Conservation (phyloP, 2,113 vertebrate species). For the Galeopterus variegatus region DNA sequence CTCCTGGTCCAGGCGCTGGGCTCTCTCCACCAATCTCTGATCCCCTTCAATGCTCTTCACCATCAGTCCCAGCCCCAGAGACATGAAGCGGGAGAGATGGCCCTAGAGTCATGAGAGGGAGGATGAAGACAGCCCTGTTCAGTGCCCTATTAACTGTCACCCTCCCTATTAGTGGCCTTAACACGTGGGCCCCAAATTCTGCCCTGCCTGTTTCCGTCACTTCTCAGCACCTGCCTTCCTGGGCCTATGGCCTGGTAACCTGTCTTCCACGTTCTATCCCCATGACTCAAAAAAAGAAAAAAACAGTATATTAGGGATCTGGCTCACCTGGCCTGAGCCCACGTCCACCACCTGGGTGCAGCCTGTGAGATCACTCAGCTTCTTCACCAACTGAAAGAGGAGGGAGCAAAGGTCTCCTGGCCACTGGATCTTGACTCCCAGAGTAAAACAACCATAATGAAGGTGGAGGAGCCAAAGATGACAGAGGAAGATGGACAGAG, state of each 20-base stretch:
- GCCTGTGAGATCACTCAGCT: conserved; percentile 90
- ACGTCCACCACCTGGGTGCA: conserved; percentile 93
- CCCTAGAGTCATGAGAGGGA: conserved; percentile 87
- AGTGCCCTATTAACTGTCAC: not conserved
- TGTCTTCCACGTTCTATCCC: not conserved
- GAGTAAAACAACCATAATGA: not conserved
- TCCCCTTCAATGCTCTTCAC: conserved; percentile 95
- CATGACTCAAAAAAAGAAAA: not conserved
- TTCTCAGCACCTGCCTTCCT: not conserved
- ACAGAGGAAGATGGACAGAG: not conserved
- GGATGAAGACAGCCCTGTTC: not conserved
- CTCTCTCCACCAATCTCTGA: conserved; percentile 88
- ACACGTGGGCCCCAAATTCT: not conserved
- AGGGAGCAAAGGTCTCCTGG: conserved; percentile 26
- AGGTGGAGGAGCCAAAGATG: not conserved
- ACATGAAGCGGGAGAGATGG: conserved; percentile 94
- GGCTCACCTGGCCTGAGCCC: conserved; percentile 96
- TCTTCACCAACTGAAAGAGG: conserved; percentile 91
- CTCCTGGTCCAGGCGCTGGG: conserved; percentile 91
- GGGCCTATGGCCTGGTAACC: not conserved
- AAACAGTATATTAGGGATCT: not conserved
- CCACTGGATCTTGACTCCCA: not conserved
- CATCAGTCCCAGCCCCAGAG: conserved; percentile 92
- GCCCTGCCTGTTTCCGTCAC: not conserved
- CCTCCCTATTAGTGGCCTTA: not conserved